phyloP scores from a whole-genome alignment of 2,113 vertebrate genomes.

The Hypanus sabinus region DNA sequence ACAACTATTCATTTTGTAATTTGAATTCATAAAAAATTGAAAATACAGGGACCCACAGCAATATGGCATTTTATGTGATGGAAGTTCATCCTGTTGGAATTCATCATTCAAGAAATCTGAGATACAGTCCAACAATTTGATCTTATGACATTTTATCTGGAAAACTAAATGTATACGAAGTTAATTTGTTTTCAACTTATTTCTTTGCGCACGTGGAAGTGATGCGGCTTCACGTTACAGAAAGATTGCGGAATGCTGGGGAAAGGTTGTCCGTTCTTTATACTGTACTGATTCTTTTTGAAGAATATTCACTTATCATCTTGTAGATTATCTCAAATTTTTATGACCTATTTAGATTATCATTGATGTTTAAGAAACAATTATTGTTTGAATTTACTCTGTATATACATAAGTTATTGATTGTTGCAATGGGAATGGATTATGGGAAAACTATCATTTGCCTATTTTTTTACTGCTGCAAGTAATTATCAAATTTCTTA shows the following conservation, averaged over 20 bases:
- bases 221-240: too few relatives aligned
- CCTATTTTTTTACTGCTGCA: not conserved
- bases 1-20: not conserved
- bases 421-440: not conserved
- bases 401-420: not conserved
- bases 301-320: not conserved
- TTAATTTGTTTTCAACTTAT: too few relatives aligned
- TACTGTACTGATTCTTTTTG: not conserved
- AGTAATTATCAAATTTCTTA: too few relatives aligned
- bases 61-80: too few relatives aligned
- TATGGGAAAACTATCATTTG: not conserved
- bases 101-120: too few relatives aligned
- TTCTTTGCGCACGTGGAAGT: too few relatives aligned
- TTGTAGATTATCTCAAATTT: not conserved
- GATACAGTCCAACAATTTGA: too few relatives aligned
- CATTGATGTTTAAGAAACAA: not conserved
- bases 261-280: not conserved
- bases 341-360: not conserved
- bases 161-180: too few relatives aligned
- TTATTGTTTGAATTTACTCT: not conserved
- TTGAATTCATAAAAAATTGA: not conserved
- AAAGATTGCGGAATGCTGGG: too few relatives aligned
- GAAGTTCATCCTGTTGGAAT: too few relatives aligned
- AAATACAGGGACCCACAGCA: not conserved
- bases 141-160: too few relatives aligned